Percentiles rank a stretch among this genome's conserved stretches.
phyloP scores from a whole-genome alignment of 2,113 vertebrate genomes.

The Laticauda colubrina region DNA sequence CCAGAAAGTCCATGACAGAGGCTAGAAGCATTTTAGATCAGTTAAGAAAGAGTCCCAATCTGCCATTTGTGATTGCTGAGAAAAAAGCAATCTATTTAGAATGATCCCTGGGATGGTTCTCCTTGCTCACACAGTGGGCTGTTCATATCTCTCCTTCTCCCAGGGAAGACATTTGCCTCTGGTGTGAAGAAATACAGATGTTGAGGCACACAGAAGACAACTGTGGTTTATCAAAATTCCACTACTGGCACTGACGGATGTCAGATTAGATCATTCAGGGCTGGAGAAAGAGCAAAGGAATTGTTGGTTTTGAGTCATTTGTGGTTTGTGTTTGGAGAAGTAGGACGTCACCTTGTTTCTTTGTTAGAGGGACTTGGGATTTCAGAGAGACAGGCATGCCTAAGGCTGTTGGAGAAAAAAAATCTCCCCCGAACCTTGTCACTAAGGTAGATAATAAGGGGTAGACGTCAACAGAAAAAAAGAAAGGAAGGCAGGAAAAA shows the following conservation, averaged over 20 bases:
- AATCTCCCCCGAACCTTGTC: slow-evolving; percentile 53
- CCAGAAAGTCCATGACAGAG: slow-evolving; percentile 45
- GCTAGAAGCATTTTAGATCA: slow-evolving; percentile 35
- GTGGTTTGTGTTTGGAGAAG: slow-evolving; percentile 68
- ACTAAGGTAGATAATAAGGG: slow-evolving; percentile 56
- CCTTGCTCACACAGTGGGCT: slow-evolving; percentile 56
- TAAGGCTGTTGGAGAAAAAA: slow-evolving; percentile 50
- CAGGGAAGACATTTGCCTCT: slow-evolving; percentile 61
- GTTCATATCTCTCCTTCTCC: slow-evolving; percentile 60
- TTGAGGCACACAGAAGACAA: slow-evolving; percentile 62
- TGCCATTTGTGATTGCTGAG: slow-evolving; percentile 50
- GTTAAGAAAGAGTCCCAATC: slow-evolving; percentile 57
- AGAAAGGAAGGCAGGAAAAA: slow-evolving; percentile 41
- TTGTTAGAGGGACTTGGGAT: slow-evolving; percentile 59
- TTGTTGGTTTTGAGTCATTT: slow-evolving; percentile 61
- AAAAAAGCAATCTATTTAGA: slow-evolving; percentile 35
- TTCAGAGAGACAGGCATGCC: slow-evolving; percentile 64
- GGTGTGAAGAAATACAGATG: slow-evolving; percentile 68
- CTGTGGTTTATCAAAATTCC: slow-evolving; percentile 69
- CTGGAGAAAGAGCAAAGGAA: slow-evolving; percentile 57
- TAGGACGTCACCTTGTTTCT: slow-evolving; percentile 66
- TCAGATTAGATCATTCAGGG: slow-evolving; percentile 64
- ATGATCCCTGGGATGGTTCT: slow-evolving; percentile 55
- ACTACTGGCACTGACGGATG: slow-evolving; percentile 64
- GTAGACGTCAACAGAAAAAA: slow-evolving; percentile 37